Conservation (phyloP, 2,113 vertebrate genomes). For the Anhinga rufa region DNA sequence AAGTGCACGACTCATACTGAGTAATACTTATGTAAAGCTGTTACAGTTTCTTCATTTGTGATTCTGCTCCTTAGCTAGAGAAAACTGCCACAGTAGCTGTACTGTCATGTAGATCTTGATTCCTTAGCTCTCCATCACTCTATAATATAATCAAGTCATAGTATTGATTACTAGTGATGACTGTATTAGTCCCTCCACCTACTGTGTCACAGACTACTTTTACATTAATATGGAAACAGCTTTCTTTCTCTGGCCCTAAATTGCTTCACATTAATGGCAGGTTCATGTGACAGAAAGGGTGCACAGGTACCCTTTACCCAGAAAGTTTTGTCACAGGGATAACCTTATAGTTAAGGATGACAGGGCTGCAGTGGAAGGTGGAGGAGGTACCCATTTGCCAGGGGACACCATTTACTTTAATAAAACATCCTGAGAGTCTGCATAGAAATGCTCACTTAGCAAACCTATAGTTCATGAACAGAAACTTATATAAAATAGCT, state of each 20-base stretch:
- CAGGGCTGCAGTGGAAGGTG: neutral
- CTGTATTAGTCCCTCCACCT: neutral
- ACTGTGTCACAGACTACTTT: neutral
- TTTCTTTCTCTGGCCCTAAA: neutral
- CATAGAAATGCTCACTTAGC: neutral
- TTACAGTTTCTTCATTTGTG: neutral
- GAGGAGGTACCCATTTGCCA: neutral
- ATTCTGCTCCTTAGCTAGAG: neutral
- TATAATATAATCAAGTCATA: neutral
- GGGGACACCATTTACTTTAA: neutral
- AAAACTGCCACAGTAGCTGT: neutral
- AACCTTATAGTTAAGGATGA: neutral
- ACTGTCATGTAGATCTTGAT: neutral
- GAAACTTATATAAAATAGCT: neutral
- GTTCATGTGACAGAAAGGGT: neutral
- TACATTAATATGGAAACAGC: neutral
- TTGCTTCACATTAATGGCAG: neutral
- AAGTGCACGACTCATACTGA: conserved; percentile 23
- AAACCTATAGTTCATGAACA: neutral
- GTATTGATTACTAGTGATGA: neutral
- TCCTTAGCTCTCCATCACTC: neutral
- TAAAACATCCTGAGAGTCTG: neutral
- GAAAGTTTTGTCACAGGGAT: neutral
- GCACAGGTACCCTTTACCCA: neutral
- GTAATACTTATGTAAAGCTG: conserved; percentile 2